Percentiles rank a stretch among this genome's conserved stretches.
These are phyloP conservation scores for Mesochorus sp. DNA, from an alignment of 2,888 invertebrate species.

Conservation along the genomic window DNA sequence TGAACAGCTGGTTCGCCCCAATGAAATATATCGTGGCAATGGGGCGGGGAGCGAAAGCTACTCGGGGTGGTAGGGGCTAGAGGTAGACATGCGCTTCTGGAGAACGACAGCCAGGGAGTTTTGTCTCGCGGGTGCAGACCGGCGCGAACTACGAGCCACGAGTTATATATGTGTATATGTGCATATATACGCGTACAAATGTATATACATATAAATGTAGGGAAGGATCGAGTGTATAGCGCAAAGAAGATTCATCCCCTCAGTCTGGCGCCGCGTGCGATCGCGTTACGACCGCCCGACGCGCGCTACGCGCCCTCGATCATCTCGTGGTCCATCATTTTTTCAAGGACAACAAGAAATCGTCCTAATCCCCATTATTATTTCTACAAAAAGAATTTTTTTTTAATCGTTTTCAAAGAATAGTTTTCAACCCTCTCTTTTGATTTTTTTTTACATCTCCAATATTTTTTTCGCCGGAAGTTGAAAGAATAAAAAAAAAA, in stretches of 20 bases:
- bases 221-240: slow-evolving; percentile 40
- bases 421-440: no score
- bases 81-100: slow-evolving; percentile 56
- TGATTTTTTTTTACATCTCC: slow-evolving; percentile 32
- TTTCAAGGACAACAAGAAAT: not conserved
- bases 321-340: slow-evolving; percentile 14
- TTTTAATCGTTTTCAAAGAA: no score
- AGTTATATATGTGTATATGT: not conserved
- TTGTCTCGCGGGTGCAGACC: slow-evolving; percentile 39
- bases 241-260: slow-evolving; percentile 73
- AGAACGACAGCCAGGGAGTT: slow-evolving; percentile 17
- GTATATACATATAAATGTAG: not conserved
- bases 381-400: no score
- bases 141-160: slow-evolving; percentile 36
- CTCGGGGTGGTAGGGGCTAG: slow-evolving; percentile 3
- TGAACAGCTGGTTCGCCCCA: slow-evolving; percentile 46
- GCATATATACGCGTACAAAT: not conserved
- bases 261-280: slow-evolving; percentile 80
- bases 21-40: slow-evolving; percentile 56
- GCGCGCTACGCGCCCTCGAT: slow-evolving; percentile 2
- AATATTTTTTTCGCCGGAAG: no score
- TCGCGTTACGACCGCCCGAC: slow-evolving; percentile 69
- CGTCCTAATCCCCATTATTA: no score
- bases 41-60: not conserved
- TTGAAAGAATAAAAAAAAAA: no score